Evolutionary conservation across 2,888 invertebrate genomes (phyloP), one percentile per base, ranked within the genome.

Genomic region (Spicauda simplicius): DNA sequence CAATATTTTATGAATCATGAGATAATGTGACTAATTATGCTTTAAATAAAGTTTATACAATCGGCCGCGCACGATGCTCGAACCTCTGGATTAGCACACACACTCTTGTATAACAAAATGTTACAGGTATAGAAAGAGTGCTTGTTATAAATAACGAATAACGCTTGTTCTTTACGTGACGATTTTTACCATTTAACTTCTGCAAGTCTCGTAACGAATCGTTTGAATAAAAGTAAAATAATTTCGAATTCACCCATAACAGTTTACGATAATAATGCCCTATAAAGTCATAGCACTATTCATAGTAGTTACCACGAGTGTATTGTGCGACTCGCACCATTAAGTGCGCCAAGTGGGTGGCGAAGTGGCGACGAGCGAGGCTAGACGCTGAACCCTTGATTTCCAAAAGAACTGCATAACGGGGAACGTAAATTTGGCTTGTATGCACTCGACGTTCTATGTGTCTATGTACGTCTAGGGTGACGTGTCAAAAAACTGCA

Each of bases 391-490:
- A 56, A 64, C 56, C 56, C 48, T 56, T 56, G 33, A 20, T 64
- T 64, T 19, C 56, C 30, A 30, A 57, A 64, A 64, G 55, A n/a
- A n/a, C 14, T 41, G 41, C 45, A 14, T 41, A 57, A 33, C 64
- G 56, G 19, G 64, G 56, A 50, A 33, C 64, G 56, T n/a, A 64
- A 64, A 50, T 56, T 56, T 57, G 45, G 62, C 53, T 53, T 55
- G 45, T n/a, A 45, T 45, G n/a, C 45, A 45, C n/a, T 45, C 16
- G 4, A 45, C 45, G 7, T 45, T 6, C n/a, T 12, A 2, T 37
- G 6, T 45, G n/a, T n/a, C 45, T 45, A 45, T 45, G n/a, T 12
- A 45, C 45, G 45, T n/a, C n/a, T 45, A 45, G 45, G n/a, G 45
- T n/a, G 45, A 6, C 45, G 14, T 14, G 14, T 41, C 41, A 5